A percentile compares a stretch with the other conserved stretches of the same genome.
phyloP scores from a whole-genome alignment of 2,888 invertebrate genomes.

The Julus scanicus region DNA sequence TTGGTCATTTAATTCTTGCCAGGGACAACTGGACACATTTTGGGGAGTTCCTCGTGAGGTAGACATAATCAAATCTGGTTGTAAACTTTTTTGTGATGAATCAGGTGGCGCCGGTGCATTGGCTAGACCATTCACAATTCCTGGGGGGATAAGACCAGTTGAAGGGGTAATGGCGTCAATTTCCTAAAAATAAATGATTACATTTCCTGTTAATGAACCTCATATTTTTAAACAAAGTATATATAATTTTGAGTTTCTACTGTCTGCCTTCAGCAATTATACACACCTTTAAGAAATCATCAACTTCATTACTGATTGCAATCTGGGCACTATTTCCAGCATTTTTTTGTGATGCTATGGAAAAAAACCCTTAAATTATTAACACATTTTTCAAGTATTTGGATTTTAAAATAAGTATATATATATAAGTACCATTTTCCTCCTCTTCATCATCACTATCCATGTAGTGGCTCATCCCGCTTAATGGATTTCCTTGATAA shows the following conservation, averaged over 20 bases:
- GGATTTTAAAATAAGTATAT: not conserved
- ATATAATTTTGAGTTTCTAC: too few relatives aligned
- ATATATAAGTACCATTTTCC: not conserved
- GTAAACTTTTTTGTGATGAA: not conserved
- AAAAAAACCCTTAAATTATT: not conserved
- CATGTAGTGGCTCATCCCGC: constrained; percentile 57
- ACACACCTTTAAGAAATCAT: constrained; percentile 56
- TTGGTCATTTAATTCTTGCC: constrained; percentile 76
- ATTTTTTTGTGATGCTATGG: not conserved
- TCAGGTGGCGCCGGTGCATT: not conserved
- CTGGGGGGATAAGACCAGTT: not conserved
- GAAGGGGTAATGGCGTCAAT: constrained; percentile 52
- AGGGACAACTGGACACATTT: constrained; percentile 61
- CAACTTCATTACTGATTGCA: constrained; percentile 54
- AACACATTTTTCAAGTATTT: not conserved
- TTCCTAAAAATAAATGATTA: constrained; percentile 48
- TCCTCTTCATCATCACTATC: constrained; percentile 57
- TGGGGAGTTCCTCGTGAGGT: not conserved
- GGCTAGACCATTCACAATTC: not conserved
- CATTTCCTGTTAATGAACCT: not conserved
- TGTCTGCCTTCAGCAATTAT: not conserved
- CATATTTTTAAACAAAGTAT: too few relatives aligned
- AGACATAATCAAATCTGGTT: not conserved
- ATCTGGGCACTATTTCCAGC: constrained; percentile 16
- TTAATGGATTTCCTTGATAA: constrained; percentile 53